A percentile compares a stretch with the other conserved stretches of the same genome.
Conservation (phyloP, 2,888 invertebrate genomes). For the Synergus laeviventris region DNA sequence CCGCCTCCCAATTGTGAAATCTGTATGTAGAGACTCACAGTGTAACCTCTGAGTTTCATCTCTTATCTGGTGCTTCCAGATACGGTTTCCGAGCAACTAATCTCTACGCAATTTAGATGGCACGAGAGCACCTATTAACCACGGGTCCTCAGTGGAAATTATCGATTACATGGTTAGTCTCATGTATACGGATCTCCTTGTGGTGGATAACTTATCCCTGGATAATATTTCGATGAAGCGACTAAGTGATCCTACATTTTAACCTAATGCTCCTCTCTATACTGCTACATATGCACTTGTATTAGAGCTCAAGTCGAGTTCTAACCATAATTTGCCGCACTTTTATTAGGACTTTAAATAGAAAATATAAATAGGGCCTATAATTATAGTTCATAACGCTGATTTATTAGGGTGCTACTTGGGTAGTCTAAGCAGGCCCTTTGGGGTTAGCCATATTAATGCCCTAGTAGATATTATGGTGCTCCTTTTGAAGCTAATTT, state of each 20-base stretch:
- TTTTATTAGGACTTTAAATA: too few relatives aligned
- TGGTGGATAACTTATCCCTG: slow-evolving; percentile 41
- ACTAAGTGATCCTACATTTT: slow-evolving; percentile 47
- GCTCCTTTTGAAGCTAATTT: too few relatives aligned
- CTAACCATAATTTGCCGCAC: too few relatives aligned
- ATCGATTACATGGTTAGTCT: slow-evolving; percentile 41
- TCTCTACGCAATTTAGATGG: slow-evolving; percentile 68
- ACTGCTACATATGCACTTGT: not conserved
- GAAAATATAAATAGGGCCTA: too few relatives aligned
- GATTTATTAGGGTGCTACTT: too few relatives aligned
- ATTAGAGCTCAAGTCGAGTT: too few relatives aligned
- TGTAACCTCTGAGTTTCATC: slow-evolving; percentile 29
- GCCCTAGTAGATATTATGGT: too few relatives aligned
- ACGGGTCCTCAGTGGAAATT: slow-evolving; percentile 47
- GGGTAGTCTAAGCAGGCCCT: too few relatives aligned
- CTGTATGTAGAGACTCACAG: slow-evolving; percentile 42
- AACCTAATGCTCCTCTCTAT: not conserved
- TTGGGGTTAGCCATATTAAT: too few relatives aligned
- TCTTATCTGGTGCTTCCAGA: slow-evolving; percentile 38
- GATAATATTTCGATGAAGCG: slow-evolving; percentile 50
- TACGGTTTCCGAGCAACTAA: slow-evolving; percentile 48
- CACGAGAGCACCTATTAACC: slow-evolving; percentile 63
- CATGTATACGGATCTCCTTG: slow-evolving; percentile 35
- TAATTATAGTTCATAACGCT: too few relatives aligned
- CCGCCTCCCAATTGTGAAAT: slow-evolving; percentile 26